These are phyloP conservation scores for Mystacornis crossleyi DNA, from an alignment of 2,113 vertebrate genomes.

Conservation along the genomic window DNA sequence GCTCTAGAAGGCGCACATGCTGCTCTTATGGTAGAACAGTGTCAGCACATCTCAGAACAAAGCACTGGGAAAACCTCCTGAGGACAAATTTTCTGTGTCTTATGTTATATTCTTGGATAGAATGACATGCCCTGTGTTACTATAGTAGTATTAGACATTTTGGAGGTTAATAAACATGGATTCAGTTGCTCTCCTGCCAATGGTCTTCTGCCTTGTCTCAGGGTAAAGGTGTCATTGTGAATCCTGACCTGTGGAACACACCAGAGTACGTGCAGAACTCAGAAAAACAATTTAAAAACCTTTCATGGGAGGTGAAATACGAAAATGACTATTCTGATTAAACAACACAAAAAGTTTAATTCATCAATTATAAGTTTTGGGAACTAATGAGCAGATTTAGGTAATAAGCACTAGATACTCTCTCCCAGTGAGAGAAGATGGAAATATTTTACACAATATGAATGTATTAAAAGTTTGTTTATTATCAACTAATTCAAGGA, in stretches of 20 bases:
- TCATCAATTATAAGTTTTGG: not conserved
- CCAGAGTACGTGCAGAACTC: rapidly evolving
- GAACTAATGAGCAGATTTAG: not conserved
- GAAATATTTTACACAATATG: not conserved
- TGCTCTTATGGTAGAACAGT: not conserved
- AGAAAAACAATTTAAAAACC: not conserved
- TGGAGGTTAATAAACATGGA: not conserved
- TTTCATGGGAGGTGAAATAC: not conserved
- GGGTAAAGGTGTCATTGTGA: not conserved
- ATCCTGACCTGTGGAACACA: not conserved
- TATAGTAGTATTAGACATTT: not conserved
- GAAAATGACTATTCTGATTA: not conserved
- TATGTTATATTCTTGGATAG: not conserved
- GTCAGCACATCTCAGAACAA: not conserved
- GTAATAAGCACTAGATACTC: not conserved
- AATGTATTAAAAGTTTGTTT: not conserved
- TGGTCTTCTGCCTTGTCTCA: not conserved
- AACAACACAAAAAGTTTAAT: not conserved
- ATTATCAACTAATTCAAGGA: not conserved
- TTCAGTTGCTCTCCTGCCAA: not conserved
- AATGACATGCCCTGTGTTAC: not conserved
- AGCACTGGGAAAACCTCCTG: not conserved
- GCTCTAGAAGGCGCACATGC: not conserved
- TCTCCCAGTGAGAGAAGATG: not conserved
- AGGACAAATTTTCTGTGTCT: not conserved